Evolutionary conservation across 2,113 vertebrate genomes (phyloP).

Genomic region (Erythrolamprus reginae): DNA sequence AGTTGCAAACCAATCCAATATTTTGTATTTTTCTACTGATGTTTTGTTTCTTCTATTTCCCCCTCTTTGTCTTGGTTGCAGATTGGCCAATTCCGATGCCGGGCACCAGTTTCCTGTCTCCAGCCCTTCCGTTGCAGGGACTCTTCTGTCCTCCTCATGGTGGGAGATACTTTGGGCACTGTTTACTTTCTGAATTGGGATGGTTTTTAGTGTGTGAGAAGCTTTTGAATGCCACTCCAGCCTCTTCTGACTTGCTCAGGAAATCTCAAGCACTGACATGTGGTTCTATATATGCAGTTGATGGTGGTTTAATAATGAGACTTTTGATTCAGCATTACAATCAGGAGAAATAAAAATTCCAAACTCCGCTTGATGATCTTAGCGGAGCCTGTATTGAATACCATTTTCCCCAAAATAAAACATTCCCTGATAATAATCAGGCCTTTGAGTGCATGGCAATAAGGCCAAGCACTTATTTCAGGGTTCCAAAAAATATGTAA

Average conservation of each 20-base stretch:
- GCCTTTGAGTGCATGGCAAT: no score
- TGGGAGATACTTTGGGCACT: slow-evolving; percentile 56
- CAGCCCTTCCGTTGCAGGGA: slow-evolving; percentile 26
- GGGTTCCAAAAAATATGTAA: no score
- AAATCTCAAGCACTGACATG: not conserved
- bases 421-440: no score
- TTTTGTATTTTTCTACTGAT: not conserved
- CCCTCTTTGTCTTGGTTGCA: not conserved
- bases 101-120: slow-evolving; percentile 55
- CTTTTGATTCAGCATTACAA: not conserved
- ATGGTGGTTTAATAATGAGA: not conserved
- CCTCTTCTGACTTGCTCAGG: not conserved
- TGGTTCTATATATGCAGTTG: not conserved
- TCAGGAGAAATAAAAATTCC: not conserved
- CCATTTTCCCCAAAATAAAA: no score
- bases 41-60: not conserved
- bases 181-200: slow-evolving; percentile 60
- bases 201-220: not conserved
- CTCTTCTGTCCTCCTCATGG: slow-evolving; percentile 25
- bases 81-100: slow-evolving; percentile 61
- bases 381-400: not conserved
- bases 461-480: no score
- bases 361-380: not conserved
- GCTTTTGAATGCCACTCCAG: not conserved
- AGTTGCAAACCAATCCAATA: not conserved